Percentiles rank a stretch among this genome's conserved stretches.
phyloP scores from a whole-genome alignment of 2,113 vertebrate genomes.

The Haliaeetus leucogaster region DNA sequence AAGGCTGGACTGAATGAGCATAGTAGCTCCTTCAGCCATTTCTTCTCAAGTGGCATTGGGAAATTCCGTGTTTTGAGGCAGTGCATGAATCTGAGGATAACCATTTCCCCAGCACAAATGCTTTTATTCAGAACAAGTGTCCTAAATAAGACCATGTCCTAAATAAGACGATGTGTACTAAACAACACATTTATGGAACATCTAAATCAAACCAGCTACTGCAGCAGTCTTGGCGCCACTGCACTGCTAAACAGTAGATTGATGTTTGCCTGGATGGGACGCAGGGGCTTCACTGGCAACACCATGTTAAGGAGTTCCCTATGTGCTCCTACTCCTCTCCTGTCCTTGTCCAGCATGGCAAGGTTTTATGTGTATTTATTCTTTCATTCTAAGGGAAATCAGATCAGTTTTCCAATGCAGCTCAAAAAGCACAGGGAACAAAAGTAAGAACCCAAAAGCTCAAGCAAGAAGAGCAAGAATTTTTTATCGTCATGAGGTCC shows the following conservation, averaged over 20 bases:
- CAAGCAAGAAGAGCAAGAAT: not conserved
- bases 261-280: rapidly evolving
- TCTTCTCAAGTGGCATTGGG: not conserved
- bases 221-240: not conserved
- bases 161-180: not conserved
- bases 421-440: not conserved
- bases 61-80: not conserved
- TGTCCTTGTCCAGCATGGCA: not conserved
- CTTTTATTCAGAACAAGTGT: not conserved
- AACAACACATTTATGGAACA: not conserved
- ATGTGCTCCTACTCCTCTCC: not conserved
- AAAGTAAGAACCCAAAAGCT: not conserved
- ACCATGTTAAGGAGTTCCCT: not conserved
- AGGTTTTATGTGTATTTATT: not conserved
- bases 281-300: not conserved
- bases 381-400: not conserved
- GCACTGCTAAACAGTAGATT: not conserved
- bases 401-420: not conserved
- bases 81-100: not conserved
- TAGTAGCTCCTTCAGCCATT: not conserved
- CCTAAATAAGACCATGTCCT: not conserved
- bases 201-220: not conserved
- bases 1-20: not conserved
- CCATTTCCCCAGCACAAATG: not conserved
- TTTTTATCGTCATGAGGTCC: not conserved